A percentile compares a stretch with the other conserved stretches of the same genome.
Conservation (phyloP, 2,797 vertebrate genomes). For the Neosilurus mollespiculum region DNA sequence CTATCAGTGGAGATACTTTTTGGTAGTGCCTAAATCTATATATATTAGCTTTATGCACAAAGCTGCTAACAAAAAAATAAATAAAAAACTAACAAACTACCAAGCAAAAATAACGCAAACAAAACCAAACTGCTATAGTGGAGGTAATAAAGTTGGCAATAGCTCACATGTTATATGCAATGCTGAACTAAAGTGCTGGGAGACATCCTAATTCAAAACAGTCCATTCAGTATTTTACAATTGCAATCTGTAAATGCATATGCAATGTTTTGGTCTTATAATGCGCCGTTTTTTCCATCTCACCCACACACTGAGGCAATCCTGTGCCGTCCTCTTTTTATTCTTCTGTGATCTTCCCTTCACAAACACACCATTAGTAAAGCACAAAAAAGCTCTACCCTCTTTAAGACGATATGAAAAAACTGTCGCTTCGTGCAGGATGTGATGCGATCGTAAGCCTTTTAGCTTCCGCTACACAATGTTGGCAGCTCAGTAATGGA, state of each 20-base stretch:
- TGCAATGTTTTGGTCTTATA: neutral
- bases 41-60: no score
- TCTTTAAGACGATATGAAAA: conserved; percentile 14
- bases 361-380: conserved; percentile 34
- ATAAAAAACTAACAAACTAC: no score
- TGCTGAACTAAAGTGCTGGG: neutral
- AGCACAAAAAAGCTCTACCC: neutral
- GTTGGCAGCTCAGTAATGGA: conserved; percentile 37
- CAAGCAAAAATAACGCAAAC: no score
- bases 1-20: no score
- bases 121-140: no score
- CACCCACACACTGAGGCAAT: neutral
- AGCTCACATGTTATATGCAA: neutral
- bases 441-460: conserved; percentile 33
- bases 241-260: neutral
- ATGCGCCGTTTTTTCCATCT: conserved; percentile 3
- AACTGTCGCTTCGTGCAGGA: conserved; percentile 3
- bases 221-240: neutral
- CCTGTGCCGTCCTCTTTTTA: conserved; percentile 3
- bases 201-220: neutral
- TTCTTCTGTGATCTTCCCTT: conserved; percentile 18
- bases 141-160: neutral
- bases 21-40: no score
- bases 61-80: no score
- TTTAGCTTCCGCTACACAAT: conserved; percentile 22